Conservation (phyloP, 2,797 vertebrate genomes). For the Danio aesculapii region DNA sequence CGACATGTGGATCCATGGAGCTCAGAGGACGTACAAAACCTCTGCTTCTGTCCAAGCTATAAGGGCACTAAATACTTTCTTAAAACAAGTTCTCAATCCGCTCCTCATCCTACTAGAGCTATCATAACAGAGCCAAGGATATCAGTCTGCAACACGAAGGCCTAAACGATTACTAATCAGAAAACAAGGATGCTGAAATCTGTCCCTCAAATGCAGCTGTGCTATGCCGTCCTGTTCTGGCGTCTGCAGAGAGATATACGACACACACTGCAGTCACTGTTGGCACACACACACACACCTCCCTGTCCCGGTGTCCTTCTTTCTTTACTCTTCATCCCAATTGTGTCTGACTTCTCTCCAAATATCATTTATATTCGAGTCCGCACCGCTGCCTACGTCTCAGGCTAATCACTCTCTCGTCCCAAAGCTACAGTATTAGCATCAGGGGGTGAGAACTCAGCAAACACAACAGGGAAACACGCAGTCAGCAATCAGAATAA, state of each 20-base stretch:
- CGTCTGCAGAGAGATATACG: slow-evolving; percentile 29
- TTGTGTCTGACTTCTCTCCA: slow-evolving; percentile 41
- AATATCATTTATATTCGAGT: slow-evolving; percentile 58
- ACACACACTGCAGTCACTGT: slow-evolving; percentile 54
- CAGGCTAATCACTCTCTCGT: slow-evolving; percentile 19
- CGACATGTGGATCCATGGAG: slow-evolving; percentile 77
- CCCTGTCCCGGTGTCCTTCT: slow-evolving; percentile 37
- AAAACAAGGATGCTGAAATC: slow-evolving; percentile 5
- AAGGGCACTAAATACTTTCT: not conserved
- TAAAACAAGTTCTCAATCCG: not conserved
- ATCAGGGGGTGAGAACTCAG: slow-evolving; percentile 67
- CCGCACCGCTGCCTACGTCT: not conserved
- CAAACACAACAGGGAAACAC: slow-evolving; percentile 57
- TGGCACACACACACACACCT: slow-evolving; percentile 44
- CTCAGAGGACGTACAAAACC: slow-evolving; percentile 46
- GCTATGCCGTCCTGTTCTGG: slow-evolving; percentile 46
- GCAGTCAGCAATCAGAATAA: slow-evolving; percentile 61
- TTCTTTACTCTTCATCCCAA: slow-evolving; percentile 54
- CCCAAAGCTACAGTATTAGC: slow-evolving; percentile 55
- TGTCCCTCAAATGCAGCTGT: slow-evolving; percentile 54
- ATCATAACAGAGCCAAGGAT: slow-evolving; percentile 1
- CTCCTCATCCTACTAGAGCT: not conserved
- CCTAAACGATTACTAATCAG: not conserved
- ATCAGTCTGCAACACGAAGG: not conserved
- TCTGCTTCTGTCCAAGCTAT: slow-evolving; percentile 37